Evolutionary conservation across 2,888 invertebrate genomes (phyloP), one percentile per base, ranked within the genome.

Genomic region (Amblyjoppa fuscipennis): DNA sequence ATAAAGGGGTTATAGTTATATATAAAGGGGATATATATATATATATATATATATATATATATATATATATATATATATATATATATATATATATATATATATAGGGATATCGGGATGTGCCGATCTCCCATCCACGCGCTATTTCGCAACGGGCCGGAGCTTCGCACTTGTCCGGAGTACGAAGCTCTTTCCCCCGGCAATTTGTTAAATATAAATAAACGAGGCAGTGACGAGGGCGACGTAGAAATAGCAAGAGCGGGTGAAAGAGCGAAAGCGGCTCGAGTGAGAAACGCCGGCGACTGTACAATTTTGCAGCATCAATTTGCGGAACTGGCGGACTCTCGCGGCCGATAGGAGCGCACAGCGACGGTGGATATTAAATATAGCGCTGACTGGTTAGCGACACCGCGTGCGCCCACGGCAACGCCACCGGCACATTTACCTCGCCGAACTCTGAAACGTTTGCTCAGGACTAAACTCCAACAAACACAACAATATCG

Each of bases 331-430:
- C 77, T 38, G 73, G 77, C 38, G 73, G 56, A 45, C 59, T 34
- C 75, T 34, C 25, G n/a, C 53, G 71, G 0, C 70, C 69, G 20
- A 31, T 53, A 20, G 53, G n/a, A 3, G 49, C 77, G 53, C 49
- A 49, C 38, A 31, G 25, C 59, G 77, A n/a, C 38, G 49, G 69
- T 45, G 56, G 61, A 83, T 83, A 83, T 83, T 83, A 83, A 83
- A 83, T 83, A 79, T 83, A 83, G 83, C 83, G 83, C 79, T 79
- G 83, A 83, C 83, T 78, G 78, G 83, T 73, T 78, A 83, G 79
- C 78, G 83, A 79, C 83, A 78, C 78, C 34, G 69, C 77, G 82
- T 71, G 71, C 56, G 71, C 66, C 66, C 66, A 41, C 41, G 66
- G 66, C 71, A 68, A 53, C 79, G 79, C 61, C 41, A 56, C 45